Evolutionary conservation across 2,888 invertebrate species (phyloP), one percentile per base, ranked within the genome.

Genomic region (Tetramorium bicarinatum): DNA sequence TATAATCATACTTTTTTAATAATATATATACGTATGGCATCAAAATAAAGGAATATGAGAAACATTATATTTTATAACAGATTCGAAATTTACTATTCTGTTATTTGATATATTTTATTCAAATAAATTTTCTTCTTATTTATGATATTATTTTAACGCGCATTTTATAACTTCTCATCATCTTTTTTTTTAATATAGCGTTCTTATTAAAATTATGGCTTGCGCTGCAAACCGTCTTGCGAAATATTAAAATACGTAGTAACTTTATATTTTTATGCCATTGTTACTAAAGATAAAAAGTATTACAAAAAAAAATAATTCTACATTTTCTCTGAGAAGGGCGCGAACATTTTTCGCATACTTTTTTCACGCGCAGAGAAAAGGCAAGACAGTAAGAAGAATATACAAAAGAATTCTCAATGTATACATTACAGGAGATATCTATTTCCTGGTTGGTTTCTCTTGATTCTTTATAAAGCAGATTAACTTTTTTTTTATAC

Each of bases 31-130:
- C 4, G 54, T 9, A 21, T 21, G 3, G 3, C 18, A 52, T 11
- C 21, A 21, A 54, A 54, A 54, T 3, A 9, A 2, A 9, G 21
- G 21, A 21, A 54, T 54, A 11, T 11, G n/a, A 25, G 54, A 54
- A 25, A 25, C 11, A 54, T 52, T 9, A 54, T 54, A 41, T 15
- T 18, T 8, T 25, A 25, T 29, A 29, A 47, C 3, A 11, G 3
- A 29, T 67, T 67, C 38, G 29, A 34, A 47, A 9, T 18, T 2
- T 67, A 71, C 38, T 71, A 77, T 54, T 81, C 77, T 86, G 54
- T 86, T 83, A 83, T 44, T 76, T 76, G 77, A 87, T 84, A 69
- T 71, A 64, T 44, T 44, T 44, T 15, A 44, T 25, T 66, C n/a
- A 41, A n/a, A 66, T 54, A 79, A 25, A 34, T 49, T 54, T 77